Conservation (phyloP, 2,113 vertebrate genomes). For the Myotis lucifugus region DNA sequence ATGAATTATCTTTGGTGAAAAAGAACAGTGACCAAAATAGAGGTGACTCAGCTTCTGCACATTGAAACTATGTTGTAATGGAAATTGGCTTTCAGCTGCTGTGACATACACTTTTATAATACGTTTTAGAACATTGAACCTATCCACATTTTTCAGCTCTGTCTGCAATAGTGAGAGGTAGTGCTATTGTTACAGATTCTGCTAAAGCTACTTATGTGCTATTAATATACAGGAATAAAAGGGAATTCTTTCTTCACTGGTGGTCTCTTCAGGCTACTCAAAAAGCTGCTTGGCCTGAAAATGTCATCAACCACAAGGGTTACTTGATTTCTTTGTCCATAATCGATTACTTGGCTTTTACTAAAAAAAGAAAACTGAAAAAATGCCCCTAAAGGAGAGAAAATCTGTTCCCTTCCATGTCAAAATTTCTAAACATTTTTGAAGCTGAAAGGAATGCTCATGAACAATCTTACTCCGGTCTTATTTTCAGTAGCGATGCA, state of each 20-base stretch:
- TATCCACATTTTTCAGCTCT: not conserved
- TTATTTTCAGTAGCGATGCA: slow-evolving; percentile 47
- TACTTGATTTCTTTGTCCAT: slow-evolving; percentile 68
- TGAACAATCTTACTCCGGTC: slow-evolving; percentile 36
- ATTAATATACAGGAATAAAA: slow-evolving; percentile 56
- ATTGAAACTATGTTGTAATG: slow-evolving; percentile 65
- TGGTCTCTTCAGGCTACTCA: slow-evolving; percentile 64
- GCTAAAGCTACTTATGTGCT: slow-evolving; percentile 48
- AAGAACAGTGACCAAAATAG: slow-evolving; percentile 81
- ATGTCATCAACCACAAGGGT: slow-evolving; percentile 45
- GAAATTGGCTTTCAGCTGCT: slow-evolving; percentile 75
- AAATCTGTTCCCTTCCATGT: slow-evolving; percentile 23
- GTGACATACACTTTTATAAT: slow-evolving; percentile 74
- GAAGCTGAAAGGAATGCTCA: slow-evolving; percentile 44
- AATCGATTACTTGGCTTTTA: slow-evolving; percentile 64
- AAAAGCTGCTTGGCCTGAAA: slow-evolving; percentile 59
- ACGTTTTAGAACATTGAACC: slow-evolving; percentile 74
- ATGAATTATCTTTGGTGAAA: slow-evolving; percentile 71
- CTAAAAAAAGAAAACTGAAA: slow-evolving; percentile 59
- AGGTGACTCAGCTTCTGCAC: slow-evolving; percentile 75
- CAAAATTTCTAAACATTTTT: slow-evolving; percentile 35
- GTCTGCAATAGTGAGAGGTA: slow-evolving; percentile 48
- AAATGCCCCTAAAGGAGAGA: slow-evolving; percentile 42
- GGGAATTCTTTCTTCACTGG: slow-evolving; percentile 53
- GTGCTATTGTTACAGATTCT: slow-evolving; percentile 39